Evolutionary conservation across 2,888 invertebrate species (phyloP), one percentile per base, ranked within the genome.

Genomic region (Xylophagus ater): DNA sequence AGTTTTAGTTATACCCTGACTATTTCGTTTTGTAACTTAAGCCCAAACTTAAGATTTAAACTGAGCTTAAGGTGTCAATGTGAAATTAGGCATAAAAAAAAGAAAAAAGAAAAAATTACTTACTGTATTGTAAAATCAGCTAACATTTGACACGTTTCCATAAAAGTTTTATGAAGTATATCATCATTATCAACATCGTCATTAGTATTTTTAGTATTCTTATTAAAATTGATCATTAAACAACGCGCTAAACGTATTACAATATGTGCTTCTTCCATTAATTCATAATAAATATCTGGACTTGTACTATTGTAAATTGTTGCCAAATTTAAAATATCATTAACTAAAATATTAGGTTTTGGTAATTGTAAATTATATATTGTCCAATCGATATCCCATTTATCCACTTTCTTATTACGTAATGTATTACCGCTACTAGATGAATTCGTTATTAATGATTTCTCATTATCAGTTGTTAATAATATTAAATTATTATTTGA

Each of bases 241-340:
- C 20, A 34, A 9, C 41, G 35, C 42, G 31, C 54, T 25, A 53
- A 48, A 3, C 75, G 62, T 13, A 84, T 60, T 50, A 82, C 72
- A 48, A 80, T 70, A 54, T 81, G 80, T 4, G 79, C 79, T 60
- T 85, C 84, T 49, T 75, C 73, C 53, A 84, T 63, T 39, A 86
- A 64, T 57, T 82, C 80, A 42, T 75, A 70, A 54, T 82, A 83
- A 3, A 79, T 78, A 25, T 74, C 70, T 2, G 76, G 72, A 46
- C 77, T 78, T 1, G 75, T 71, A 37, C 69, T 69, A 39, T 74
- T 70, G 54, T 78, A 76, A 29, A 71, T 70, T 42, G 72, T 72
- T 1, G 79, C 81, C 24, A 80, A 72, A 46, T 76, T 72, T 33
- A 77, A 71, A 51, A 84, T 75, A 54, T 84, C 84, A 40, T 72